phyloP scores from a whole-genome alignment of 2,113 vertebrate species.

The Strix aluco region DNA sequence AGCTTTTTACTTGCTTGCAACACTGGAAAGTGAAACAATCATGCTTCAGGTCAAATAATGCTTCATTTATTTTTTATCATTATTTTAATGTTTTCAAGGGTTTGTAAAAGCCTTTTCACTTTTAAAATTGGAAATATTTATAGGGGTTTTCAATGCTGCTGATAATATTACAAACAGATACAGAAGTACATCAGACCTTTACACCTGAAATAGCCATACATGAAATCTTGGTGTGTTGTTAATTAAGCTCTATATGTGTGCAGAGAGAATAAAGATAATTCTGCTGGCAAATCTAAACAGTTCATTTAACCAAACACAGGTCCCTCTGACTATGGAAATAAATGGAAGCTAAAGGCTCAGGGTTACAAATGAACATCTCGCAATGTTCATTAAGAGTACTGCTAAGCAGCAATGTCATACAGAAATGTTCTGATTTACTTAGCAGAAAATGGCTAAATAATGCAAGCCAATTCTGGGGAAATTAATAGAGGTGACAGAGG shows the following conservation, averaged over 20 bases:
- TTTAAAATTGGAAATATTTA: neutral
- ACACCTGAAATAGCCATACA: neutral
- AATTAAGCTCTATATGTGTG: neutral
- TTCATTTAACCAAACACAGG: neutral
- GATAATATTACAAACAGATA: neutral
- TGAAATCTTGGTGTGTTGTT: neutral
- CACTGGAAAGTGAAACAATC: neutral
- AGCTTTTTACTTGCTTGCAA: slow-evolving; percentile 10
- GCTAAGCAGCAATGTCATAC: neutral
- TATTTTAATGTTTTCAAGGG: neutral
- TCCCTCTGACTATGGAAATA: neutral
- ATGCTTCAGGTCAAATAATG: slow-evolving; percentile 35
- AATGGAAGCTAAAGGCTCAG: neutral
- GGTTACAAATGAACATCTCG: neutral
- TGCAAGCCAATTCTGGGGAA: neutral
- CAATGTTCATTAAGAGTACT: neutral
- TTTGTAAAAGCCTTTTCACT: neutral
- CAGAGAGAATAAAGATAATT: neutral
- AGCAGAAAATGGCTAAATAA: neutral
- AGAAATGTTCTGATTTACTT: neutral
- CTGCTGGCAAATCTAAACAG: neutral
- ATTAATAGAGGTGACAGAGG: neutral
- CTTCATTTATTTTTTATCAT: slow-evolving; percentile 20
- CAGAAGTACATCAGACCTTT: neutral
- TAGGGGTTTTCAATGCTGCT: neutral